These are phyloP conservation scores for Pipistrellus pipistrellus DNA, from an alignment of 2,797 vertebrate species.

Conservation along the genomic window DNA sequence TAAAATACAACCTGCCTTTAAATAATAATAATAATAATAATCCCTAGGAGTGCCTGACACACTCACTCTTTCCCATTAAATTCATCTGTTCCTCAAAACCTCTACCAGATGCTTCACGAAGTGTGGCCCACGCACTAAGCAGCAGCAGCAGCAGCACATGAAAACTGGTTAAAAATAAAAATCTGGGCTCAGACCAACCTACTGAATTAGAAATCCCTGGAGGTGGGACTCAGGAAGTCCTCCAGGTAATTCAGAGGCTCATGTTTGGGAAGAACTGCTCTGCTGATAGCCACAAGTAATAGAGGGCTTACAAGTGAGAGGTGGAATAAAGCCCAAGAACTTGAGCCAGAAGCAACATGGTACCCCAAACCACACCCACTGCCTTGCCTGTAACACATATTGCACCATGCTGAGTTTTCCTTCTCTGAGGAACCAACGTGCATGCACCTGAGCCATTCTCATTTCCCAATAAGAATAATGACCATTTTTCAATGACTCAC, in stretches of 20 bases:
- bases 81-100: neutral
- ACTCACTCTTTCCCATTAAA: neutral
- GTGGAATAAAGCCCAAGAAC: neutral
- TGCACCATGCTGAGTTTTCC: conserved; percentile 52
- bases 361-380: neutral
- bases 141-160: neutral
- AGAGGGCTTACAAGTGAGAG: neutral
- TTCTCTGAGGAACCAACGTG: neutral
- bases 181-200: neutral
- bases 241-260: neutral
- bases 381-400: neutral
- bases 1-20: too few relatives aligned
- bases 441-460: neutral
- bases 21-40: neutral
- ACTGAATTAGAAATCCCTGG: neutral
- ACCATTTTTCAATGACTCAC: conserved; percentile 61
- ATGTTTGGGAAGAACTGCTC: neutral
- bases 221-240: neutral
- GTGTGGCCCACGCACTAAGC: neutral
- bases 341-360: neutral
- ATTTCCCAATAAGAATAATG: conserved; percentile 28
- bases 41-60: neutral
- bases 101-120: neutral
- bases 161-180: conserved; percentile 8
- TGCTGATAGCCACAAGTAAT: neutral